phyloP scores from a whole-genome alignment of 2,888 invertebrate species.

The Rhagophthalmus giganteus region DNA sequence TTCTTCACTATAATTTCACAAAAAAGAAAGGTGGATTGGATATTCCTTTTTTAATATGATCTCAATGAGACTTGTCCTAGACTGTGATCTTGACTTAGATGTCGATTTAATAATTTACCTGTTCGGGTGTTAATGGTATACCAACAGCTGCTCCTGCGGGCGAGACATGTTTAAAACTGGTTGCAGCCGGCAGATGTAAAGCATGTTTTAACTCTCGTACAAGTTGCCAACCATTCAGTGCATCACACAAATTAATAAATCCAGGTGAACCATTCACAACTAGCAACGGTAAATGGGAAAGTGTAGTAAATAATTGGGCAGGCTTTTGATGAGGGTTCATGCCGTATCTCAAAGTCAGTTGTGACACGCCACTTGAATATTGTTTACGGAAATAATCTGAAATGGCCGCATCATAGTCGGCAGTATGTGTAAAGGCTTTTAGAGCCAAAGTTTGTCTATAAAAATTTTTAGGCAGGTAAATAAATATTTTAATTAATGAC shows the following conservation, averaged over 20 bases:
- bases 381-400: conserved; percentile 93
- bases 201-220: conserved; percentile 85
- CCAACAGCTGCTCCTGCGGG: conserved; percentile 97
- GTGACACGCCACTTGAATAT: conserved; percentile 76
- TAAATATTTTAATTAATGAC: background rate
- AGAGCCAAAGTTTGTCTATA: conserved; percentile 76
- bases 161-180: conserved; percentile 98
- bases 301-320: conserved; percentile 85
- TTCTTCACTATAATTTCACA: too few species aligned
- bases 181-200: conserved; percentile 83
- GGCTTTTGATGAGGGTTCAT: conserved; percentile 99
- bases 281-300: conserved; percentile 77
- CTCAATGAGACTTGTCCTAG: too few species aligned
- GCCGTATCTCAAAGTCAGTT: conserved; percentile 86
- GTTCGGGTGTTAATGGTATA: conserved; percentile 70
- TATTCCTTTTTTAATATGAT: too few species aligned
- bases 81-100: background rate
- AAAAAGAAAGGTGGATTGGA: too few species aligned
- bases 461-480: background rate
- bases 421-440: conserved; percentile 96
- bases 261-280: conserved; percentile 95
- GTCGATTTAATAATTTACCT: conserved; percentile 53
- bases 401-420: conserved; percentile 92
- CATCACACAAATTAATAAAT: conserved; percentile 96
- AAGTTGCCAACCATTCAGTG: conserved; percentile 95